Conservation (phyloP, 2,797 vertebrate genomes). For the Lemur catta region DNA sequence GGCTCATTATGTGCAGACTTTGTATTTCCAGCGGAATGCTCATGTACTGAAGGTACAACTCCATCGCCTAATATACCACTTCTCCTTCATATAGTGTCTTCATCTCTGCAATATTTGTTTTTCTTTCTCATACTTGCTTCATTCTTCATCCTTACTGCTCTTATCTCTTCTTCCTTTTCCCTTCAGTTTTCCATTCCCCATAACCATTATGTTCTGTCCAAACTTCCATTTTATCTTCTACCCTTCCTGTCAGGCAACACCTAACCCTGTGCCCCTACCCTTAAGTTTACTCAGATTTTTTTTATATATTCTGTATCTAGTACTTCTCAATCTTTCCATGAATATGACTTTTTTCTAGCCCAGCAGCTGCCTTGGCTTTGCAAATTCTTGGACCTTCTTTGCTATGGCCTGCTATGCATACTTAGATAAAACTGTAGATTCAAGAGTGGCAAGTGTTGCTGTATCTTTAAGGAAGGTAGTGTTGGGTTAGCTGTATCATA, state of each 20-base stretch:
- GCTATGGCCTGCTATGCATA: background rate
- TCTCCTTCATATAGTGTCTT: fast-evolving
- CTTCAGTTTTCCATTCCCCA: background rate
- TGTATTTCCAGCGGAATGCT: background rate
- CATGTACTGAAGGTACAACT: background rate
- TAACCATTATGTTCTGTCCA: background rate
- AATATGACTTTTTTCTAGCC: background rate
- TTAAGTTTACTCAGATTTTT: background rate
- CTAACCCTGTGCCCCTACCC: background rate
- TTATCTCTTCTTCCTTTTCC: background rate
- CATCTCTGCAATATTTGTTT: background rate
- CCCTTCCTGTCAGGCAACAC: background rate
- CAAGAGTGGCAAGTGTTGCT: background rate
- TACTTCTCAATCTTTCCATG: too few relatives aligned
- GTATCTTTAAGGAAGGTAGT: background rate
- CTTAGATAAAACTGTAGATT: background rate
- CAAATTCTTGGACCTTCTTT: background rate
- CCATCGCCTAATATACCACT: fast-evolving
- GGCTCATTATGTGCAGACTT: background rate
- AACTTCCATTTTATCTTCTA: background rate
- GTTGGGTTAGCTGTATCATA: background rate
- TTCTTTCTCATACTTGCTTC: background rate
- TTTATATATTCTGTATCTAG: background rate
- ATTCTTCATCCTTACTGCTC: background rate
- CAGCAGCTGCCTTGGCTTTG: background rate